Conservation (phyloP, 1,140 invertebrate genomes). For the Hestina assimilis region DNA sequence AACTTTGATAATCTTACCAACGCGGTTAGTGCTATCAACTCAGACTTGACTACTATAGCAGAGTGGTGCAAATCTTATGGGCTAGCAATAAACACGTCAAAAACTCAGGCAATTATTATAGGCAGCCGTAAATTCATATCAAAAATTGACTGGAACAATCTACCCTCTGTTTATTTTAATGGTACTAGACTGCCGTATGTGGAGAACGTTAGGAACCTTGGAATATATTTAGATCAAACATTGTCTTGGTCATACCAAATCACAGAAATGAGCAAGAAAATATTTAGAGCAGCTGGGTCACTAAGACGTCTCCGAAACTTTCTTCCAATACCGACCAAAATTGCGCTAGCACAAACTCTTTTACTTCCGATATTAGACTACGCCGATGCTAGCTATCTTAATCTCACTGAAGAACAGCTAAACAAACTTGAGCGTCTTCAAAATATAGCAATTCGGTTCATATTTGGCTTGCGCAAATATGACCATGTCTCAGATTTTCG, state of each 20-base stretch:
- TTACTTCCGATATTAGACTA: slow-evolving; percentile 11
- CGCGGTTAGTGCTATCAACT: background rate
- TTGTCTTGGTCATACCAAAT: background rate
- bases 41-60: background rate
- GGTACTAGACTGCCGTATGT: background rate
- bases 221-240: background rate
- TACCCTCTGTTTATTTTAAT: background rate
- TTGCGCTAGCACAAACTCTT: slow-evolving; percentile 3
- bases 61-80: background rate
- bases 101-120: background rate
- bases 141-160: background rate
- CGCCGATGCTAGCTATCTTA: slow-evolving; percentile 2
- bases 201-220: background rate
- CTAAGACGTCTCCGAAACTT: background rate
- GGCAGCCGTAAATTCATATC: background rate
- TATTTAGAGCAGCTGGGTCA: background rate
- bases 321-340: background rate
- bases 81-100: background rate
- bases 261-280: background rate
- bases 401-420: slow-evolving; percentile 1
- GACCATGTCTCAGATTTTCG: slow-evolving; percentile 1
- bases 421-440: slow-evolving; percentile 18
- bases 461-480: slow-evolving; percentile 11
- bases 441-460: slow-evolving; percentile 15
- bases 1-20: background rate